A percentile compares a stretch with the other conserved stretches of the same genome.
Evolutionary conservation across 2,888 invertebrate genomes (phyloP).

Genomic region (Melieria omissa): DNA sequence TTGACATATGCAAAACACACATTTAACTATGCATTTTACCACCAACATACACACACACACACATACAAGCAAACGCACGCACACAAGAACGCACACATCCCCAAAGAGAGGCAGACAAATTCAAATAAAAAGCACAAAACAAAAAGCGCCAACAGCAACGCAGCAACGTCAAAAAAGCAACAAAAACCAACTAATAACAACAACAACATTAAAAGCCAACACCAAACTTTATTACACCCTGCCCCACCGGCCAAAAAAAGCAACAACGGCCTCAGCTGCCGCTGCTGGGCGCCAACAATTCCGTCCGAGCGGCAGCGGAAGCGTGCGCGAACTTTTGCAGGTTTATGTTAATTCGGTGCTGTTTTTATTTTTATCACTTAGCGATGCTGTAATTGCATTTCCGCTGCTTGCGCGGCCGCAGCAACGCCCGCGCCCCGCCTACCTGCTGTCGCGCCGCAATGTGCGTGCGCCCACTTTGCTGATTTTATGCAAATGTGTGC

Average conservation of each 20-base stretch:
- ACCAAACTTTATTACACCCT: too few relatives aligned
- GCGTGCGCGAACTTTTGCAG: constrained; percentile 21
- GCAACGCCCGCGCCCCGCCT: neutral
- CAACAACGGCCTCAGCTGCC: too few relatives aligned
- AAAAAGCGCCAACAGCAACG: neutral
- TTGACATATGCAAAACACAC: neutral
- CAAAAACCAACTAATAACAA: neutral
- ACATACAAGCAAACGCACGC: constrained; percentile 1
- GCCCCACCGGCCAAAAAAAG: too few relatives aligned
- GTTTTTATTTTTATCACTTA: constrained; percentile 28
- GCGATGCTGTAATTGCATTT: constrained; percentile 30
- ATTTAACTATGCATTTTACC: constrained; percentile 1
- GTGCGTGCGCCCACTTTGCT: constrained; percentile 10
- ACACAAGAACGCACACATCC: neutral
- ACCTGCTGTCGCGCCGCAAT: neutral
- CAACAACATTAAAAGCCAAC: neutral
- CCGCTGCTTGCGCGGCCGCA: constrained; percentile 5
- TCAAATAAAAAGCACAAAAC: neutral
- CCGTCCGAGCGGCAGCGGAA: constrained; percentile 6
- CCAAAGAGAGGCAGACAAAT: neutral
- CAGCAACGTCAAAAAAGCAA: neutral
- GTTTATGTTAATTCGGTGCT: constrained; percentile 22
- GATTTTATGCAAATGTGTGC: constrained; percentile 28
- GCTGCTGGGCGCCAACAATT: too few relatives aligned
- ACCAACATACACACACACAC: constrained; percentile 14